Percentiles rank a stretch among this genome's conserved stretches.
These are phyloP conservation scores for Andrena haemorrhoa DNA, from an alignment of 2,888 invertebrate species.

Conservation along the genomic window DNA sequence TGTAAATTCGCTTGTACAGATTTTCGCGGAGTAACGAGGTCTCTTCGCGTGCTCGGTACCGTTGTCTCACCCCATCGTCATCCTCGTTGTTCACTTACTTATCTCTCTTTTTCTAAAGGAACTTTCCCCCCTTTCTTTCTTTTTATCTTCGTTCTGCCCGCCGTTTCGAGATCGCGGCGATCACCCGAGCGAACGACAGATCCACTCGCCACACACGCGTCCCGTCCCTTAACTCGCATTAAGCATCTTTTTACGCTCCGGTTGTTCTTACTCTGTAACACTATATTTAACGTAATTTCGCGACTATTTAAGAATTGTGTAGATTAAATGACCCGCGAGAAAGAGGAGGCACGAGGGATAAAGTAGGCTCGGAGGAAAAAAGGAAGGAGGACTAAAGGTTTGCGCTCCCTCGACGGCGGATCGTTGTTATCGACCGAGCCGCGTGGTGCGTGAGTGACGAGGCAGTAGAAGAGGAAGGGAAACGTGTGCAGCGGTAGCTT, in stretches of 20 bases:
- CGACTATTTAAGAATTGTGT: slow-evolving; percentile 56
- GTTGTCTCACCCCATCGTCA: slow-evolving; percentile 42
- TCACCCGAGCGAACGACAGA: slow-evolving; percentile 29
- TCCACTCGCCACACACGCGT: slow-evolving; percentile 55
- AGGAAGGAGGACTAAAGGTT: background rate
- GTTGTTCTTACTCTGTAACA: slow-evolving; percentile 59
- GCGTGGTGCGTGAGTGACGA: background rate
- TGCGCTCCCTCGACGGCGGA: background rate
- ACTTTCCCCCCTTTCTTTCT: background rate
- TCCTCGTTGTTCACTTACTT: slow-evolving; percentile 21
- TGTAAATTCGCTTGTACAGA: slow-evolving; percentile 16
- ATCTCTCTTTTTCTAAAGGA: background rate
- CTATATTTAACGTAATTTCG: slow-evolving; percentile 55
- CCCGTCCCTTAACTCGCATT: slow-evolving; percentile 68
- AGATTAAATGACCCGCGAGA: slow-evolving; percentile 40
- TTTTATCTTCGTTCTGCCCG: background rate
- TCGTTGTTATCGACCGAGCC: background rate
- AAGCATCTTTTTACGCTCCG: slow-evolving; percentile 69
- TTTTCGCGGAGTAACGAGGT: slow-evolving; percentile 46
- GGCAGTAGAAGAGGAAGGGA: background rate
- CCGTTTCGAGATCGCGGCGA: slow-evolving; percentile 49
- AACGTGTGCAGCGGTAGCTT: background rate
- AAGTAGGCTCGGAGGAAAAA: slow-evolving; percentile 10
- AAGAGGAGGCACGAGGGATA: background rate
- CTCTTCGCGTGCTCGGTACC: slow-evolving; percentile 48